Percentiles rank a stretch among this genome's conserved stretches.
phyloP scores from a whole-genome alignment of 2,797 vertebrate genomes.

The Urophycis tenuis region DNA sequence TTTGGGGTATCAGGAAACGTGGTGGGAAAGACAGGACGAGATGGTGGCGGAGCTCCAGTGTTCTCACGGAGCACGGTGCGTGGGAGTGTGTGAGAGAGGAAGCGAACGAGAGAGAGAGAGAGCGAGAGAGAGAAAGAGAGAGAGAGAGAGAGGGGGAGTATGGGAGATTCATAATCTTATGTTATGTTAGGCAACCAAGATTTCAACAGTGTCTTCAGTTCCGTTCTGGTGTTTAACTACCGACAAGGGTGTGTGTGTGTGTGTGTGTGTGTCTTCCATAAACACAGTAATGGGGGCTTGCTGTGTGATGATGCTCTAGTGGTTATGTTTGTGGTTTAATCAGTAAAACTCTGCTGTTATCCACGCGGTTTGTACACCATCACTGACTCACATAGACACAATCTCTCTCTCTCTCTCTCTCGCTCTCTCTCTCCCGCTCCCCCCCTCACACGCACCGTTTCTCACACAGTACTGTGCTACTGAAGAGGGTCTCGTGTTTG shows the following conservation, averaged over 20 bases:
- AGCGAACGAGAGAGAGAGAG: conserved; percentile 15
- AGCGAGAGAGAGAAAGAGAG: background rate
- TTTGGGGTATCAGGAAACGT: background rate
- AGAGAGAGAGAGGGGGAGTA: background rate
- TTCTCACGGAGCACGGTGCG: conserved; percentile 57
- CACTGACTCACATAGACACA: conserved; percentile 19
- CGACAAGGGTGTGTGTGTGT: conserved; percentile 6
- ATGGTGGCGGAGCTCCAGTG: conserved; percentile 53
- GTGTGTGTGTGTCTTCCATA: conserved; percentile 16
- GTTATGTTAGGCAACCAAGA: background rate
- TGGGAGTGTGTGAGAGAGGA: conserved; percentile 62
- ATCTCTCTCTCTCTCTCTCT: conserved; percentile 21
- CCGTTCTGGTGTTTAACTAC: conserved; percentile 38
- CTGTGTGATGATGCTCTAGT: conserved; percentile 52
- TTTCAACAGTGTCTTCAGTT: conserved; percentile 1
- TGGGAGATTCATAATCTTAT: background rate
- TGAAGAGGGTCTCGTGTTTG: conserved; percentile 54
- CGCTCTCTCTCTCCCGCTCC: conserved; percentile 21
- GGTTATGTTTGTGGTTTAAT: conserved; percentile 53
- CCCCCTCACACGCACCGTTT: background rate
- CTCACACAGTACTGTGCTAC: conserved; percentile 23
- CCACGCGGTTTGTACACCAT: conserved; percentile 2
- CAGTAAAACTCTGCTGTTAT: conserved; percentile 53
- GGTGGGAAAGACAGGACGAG: conserved; percentile 19
- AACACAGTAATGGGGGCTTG: conserved; percentile 57